Percentiles rank a stretch among this genome's conserved stretches.
These are phyloP conservation scores for Salarias fasciatus DNA, from an alignment of 2,797 vertebrate genomes.

Conservation along the genomic window DNA sequence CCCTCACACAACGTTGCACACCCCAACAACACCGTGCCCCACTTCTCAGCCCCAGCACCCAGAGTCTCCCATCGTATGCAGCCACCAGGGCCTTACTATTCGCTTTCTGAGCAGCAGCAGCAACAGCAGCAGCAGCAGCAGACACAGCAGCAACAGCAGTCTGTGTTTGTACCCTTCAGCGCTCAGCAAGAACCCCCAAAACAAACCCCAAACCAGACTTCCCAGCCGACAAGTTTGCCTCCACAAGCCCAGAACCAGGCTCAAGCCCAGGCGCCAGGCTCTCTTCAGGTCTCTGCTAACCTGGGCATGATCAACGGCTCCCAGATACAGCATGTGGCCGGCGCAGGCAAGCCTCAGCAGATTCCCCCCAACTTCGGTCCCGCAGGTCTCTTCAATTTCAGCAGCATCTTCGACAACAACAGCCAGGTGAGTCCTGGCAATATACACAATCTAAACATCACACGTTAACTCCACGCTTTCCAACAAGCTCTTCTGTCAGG, in stretches of 20 bases:
- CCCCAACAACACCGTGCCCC: conserved; percentile 92
- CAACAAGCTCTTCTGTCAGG: too few species aligned
- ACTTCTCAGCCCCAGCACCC: conserved; percentile 90
- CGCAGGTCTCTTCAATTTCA: conserved; percentile 96
- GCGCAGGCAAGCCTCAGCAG: conserved; percentile 88
- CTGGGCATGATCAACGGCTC: conserved; percentile 95
- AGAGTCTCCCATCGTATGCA: conserved; percentile 95
- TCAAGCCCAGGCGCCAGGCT: conserved; percentile 71
- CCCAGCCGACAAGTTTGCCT: conserved; percentile 75
- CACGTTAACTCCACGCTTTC: too few species aligned
- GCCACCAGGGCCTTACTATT: conserved; percentile 92
- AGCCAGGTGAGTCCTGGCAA: conserved; percentile 66
- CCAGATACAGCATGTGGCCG: conserved; percentile 92
- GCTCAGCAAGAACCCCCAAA: conserved; percentile 83
- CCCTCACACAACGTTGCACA: conserved; percentile 86
- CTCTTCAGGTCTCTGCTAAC: conserved; percentile 90
- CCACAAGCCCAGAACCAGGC: conserved; percentile 70
- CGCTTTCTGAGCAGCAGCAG: conserved; percentile 76
- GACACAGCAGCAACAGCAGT: conserved; percentile 51
- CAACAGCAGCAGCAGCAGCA: conserved; percentile 69
- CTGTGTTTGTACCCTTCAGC: conserved; percentile 92
- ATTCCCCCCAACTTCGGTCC: conserved; percentile 92
- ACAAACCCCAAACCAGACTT: conserved; percentile 84
- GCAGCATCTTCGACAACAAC: conserved; percentile 95
- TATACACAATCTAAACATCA: too few species aligned